A percentile compares a stretch with the other conserved stretches of the same genome.
phyloP scores from a whole-genome alignment of 2,888 invertebrate genomes.

The Eupithecia exiguata region DNA sequence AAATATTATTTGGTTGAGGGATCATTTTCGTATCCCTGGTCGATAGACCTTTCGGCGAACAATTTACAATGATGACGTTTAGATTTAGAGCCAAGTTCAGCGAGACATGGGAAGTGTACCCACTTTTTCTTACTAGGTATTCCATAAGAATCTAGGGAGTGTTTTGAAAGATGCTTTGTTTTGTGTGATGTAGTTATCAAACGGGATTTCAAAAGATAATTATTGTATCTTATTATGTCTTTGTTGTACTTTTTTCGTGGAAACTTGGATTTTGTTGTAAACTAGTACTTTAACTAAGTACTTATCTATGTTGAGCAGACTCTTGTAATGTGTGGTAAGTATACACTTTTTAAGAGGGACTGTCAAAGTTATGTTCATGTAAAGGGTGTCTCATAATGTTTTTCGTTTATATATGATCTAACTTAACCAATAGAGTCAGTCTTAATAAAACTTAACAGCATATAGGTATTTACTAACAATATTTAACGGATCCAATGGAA shows the following conservation, averaged over 20 bases:
- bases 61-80: background rate
- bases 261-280: background rate
- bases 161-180: background rate
- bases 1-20: background rate
- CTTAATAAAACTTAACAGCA: no score
- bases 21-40: background rate
- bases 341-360: no score
- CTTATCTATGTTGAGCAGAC: background rate
- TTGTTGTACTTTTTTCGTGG: slow-evolving; percentile 14
- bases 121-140: background rate
- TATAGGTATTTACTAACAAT: no score
- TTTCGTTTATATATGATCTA: no score
- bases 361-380: no score
- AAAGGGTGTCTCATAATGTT: no score
- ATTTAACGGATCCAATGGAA: no score
- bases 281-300: background rate
- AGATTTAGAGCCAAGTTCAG: background rate
- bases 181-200: background rate
- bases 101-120: background rate
- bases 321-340: background rate
- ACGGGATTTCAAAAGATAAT: background rate
- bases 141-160: background rate
- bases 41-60: background rate
- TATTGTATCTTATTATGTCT: no score
- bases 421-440: no score